Base-by-base conservation (phyloP, 2,113 vertebrate species). In the Ploceus nigricollis region DNA sequence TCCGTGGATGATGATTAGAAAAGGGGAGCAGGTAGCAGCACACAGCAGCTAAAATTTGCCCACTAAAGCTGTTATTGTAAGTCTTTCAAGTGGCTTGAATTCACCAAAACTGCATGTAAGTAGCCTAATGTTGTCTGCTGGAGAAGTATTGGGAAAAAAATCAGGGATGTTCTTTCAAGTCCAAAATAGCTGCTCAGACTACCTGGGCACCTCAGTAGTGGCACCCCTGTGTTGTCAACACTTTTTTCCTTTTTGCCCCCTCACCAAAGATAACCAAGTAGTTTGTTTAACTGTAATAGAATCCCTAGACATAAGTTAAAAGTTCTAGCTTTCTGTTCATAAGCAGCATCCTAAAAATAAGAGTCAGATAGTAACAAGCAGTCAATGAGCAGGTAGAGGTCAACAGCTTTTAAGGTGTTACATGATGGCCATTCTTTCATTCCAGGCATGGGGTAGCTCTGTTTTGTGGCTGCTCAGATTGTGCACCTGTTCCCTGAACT, bases 401-500 rank as follows among this genome's bases (percentile, higher is more conserved):
- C 19, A 60, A 28, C 10, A 6, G 27, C 9, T 50, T 37, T 24
- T 15, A 4, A 73, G 30, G 33, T 25, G 44, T 58, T 50, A 11
- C 0, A 0, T 22, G 7, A 10, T 35, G 19, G 39, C 54, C 0
- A 0, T 31, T 51, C 7, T 35, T 75, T 40, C 9, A 2, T 81
- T 81, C 11, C 15, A 15, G 27, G 30, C 4, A 22, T 39, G 7
- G 15, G 18, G 4, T 37, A 45, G 15, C n/a, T 79, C 13, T 40
- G 6, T 44, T 44, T 14, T 23, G 17, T 44, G 45, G 7, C 33
- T 77, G 42, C 39, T 70, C 24, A 17, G 21, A 8, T 30, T 6
- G 28, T 61, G 37, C 11, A 15, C 6, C 22, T 42, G n/a, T 50
- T 37, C 8, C 31, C 56, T 82, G 23, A 37, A 20, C 15, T 69